Conservation (phyloP, 1,140 invertebrate genomes). For the Musca domestica region DNA sequence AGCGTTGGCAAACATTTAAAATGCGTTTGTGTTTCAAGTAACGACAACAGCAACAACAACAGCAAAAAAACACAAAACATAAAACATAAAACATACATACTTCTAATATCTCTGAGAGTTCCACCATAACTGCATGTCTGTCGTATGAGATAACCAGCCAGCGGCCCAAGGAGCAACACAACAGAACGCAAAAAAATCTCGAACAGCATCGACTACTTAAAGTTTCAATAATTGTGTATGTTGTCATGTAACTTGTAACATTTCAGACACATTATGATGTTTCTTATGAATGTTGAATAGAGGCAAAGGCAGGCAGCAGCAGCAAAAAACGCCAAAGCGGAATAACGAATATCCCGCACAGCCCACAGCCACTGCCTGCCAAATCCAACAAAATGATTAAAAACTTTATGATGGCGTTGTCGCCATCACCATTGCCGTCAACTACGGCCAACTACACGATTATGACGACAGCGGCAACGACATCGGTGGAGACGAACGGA, state of each 20-base stretch:
- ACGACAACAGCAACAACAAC: too few relatives aligned
- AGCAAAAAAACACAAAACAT: too few relatives aligned
- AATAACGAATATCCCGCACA: too few relatives aligned
- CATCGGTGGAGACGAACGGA: neutral
- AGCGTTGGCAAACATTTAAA: too few relatives aligned
- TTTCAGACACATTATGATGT: conserved; percentile 22
- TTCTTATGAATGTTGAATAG: neutral
- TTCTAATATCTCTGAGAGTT: neutral
- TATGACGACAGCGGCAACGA: neutral
- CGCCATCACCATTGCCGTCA: too few relatives aligned
- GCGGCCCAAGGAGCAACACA: neutral
- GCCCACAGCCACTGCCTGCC: too few relatives aligned
- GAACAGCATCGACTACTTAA: neutral
- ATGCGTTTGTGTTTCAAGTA: too few relatives aligned
- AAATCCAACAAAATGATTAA: too few relatives aligned
- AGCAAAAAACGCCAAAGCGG: neutral
- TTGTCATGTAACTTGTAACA: conserved; percentile 22
- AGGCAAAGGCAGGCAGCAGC: neutral
- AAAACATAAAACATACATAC: neutral
- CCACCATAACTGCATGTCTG: neutral
- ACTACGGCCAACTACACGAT: neutral
- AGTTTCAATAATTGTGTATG: conserved; percentile 22
- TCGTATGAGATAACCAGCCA: neutral
- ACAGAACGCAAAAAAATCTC: neutral
- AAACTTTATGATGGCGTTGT: too few relatives aligned